Conservation (phyloP, 1,140 invertebrate genomes). For the Andricus grossulariae region DNA sequence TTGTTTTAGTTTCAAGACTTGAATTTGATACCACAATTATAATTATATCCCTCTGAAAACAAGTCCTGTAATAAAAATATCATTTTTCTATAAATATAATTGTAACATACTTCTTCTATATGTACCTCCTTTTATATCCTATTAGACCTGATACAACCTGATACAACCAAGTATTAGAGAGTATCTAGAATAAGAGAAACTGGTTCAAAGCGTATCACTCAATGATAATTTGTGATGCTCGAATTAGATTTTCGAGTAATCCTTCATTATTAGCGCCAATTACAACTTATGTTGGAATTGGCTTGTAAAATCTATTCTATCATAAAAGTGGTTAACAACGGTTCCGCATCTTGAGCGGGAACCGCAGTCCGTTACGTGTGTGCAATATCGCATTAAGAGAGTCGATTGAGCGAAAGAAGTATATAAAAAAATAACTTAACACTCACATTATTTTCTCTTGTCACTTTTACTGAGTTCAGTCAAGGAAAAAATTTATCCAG, state of each 20-base stretch:
- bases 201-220: conserved; percentile 8
- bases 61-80: too few species aligned
- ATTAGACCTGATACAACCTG: not conserved
- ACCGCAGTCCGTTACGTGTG: conserved; percentile 9
- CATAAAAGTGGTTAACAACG: conserved; percentile 16
- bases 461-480: conserved; percentile 8
- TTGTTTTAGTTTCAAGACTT: too few species aligned
- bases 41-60: too few species aligned
- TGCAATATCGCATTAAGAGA: conserved; percentile 21
- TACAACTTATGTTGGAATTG: not conserved
- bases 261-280: conserved; percentile 18
- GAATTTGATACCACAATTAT: too few species aligned
- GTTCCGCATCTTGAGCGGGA: not conserved
- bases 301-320: conserved; percentile 23
- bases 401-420: conserved; percentile 16
- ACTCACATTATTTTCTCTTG: conserved; percentile 9
- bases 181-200: not conserved
- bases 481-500: not conserved
- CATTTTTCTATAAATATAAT: too few species aligned
- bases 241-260: not conserved
- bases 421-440: conserved; percentile 10
- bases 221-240: not conserved
- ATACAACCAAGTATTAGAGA: not conserved
- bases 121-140: not conserved
- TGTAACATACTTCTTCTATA: not conserved